Conservation (phyloP, 2,113 vertebrate genomes). For the Gallinago media region DNA sequence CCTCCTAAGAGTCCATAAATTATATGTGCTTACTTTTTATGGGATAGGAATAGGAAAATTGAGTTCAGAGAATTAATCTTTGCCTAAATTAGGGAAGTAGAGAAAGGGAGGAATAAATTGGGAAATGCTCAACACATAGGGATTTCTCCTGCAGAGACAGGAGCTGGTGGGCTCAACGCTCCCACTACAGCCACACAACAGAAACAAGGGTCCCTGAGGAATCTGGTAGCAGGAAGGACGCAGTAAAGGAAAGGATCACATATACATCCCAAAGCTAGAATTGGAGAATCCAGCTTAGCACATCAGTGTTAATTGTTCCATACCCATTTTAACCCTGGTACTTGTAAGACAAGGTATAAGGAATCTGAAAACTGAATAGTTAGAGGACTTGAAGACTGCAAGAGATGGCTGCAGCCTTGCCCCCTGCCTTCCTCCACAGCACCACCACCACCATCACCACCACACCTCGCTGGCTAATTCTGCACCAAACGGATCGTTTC, state of each 20-base stretch:
- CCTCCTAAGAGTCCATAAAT: not conserved
- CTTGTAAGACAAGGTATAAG: not conserved
- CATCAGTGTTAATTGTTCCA: not conserved
- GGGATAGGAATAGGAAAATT: not conserved
- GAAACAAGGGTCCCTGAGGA: not conserved
- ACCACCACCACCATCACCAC: rapidly evolving
- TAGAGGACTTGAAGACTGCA: not conserved
- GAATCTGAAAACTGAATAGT: not conserved
- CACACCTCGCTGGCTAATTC: not conserved
- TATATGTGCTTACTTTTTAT: not conserved
- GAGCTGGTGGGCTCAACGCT: not conserved
- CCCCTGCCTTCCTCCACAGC: not conserved
- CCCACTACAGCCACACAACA: not conserved
- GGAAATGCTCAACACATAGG: not conserved
- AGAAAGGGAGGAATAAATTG: not conserved
- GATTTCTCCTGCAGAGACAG: not conserved
- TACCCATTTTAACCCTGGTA: not conserved
- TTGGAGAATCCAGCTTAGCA: not conserved
- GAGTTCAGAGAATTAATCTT: not conserved
- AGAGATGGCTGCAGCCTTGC: not conserved
- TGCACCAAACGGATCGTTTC: not conserved
- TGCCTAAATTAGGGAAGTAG: not conserved
- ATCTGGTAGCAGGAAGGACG: not conserved
- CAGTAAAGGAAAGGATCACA: not conserved
- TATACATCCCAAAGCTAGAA: not conserved